These are phyloP conservation scores for Gymnogyps californianus DNA, from an alignment of 2,113 vertebrate genomes.

Conservation along the genomic window DNA sequence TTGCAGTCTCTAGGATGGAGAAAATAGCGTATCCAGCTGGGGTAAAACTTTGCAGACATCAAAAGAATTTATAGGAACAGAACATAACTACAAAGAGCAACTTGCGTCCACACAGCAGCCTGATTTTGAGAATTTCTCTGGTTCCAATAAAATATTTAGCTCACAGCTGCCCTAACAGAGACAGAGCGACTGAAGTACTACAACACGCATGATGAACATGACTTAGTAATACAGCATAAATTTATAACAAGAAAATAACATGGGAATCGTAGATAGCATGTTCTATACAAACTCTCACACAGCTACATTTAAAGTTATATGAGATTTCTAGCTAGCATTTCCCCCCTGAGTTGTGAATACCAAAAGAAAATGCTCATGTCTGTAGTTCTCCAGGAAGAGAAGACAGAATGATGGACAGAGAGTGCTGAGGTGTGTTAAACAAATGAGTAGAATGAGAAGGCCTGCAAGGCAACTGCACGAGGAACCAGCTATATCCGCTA, in stretches of 20 bases:
- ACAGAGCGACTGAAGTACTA: not conserved
- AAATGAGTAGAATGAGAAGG: not conserved
- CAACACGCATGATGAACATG: not conserved
- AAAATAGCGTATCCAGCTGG: slow-evolving; percentile 27
- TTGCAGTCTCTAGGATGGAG: not conserved
- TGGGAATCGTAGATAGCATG: not conserved
- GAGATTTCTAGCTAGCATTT: not conserved
- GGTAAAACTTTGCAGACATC: not conserved
- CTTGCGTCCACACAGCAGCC: not conserved
- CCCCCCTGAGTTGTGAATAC: not conserved
- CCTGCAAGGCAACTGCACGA: not conserved
- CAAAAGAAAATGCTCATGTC: not conserved
- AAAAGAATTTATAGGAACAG: slow-evolving; percentile 6
- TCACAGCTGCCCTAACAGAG: not conserved
- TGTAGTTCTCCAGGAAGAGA: not conserved
- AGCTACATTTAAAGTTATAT: not conserved
- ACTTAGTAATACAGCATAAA: not conserved
- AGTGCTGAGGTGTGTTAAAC: not conserved
- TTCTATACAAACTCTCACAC: not conserved
- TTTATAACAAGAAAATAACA: not conserved
- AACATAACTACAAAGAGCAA: not conserved
- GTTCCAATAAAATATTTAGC: slow-evolving; percentile 11
- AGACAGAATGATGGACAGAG: not conserved
- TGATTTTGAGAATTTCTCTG: not conserved
- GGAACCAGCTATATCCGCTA: not conserved